Base-by-base conservation (phyloP, 2,888 invertebrate species). In the Epinotia nisella region DNA sequence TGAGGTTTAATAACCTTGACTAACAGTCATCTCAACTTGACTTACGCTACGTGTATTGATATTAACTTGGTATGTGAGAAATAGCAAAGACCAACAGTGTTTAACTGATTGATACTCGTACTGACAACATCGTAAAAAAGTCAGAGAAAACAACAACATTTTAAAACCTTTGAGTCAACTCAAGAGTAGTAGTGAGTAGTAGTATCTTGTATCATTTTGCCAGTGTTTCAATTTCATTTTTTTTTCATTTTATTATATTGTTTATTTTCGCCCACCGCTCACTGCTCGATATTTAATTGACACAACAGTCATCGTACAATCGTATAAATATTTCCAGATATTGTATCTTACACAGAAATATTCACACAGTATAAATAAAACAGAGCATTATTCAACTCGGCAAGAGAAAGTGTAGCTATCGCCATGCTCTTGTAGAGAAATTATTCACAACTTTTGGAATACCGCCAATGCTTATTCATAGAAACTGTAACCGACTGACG, bases 401-500 rank as follows among this genome's bases (percentile, higher is more conserved):
- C 56, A 41, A 73, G 68, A 69, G 73, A 73, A 73, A 73, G 73
- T 73, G 73, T 61, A 62, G 61, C 72, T 64, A 64, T 69, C 62
- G 68, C 56, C 64, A 59, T 69, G 67, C 39, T 72, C 61, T 68
- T 62, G 73, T 69, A 64, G 53, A 64, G 73, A 69, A 68, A 73
- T 69, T 69, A 73, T 73, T 73, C 64, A 68, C 72, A 69, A 73
- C 51, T 69, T 73, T 69, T 73, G 73, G 73, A 69, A 62, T 58
- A 69, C 51, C 58, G 73, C 73, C 73, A 73, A 73, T 45, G 73
- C 73, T 73, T 73, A 73, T 73, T 73, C 69, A 73, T 73, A 73
- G 73, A 53, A 15, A 49, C 68, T 62, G 68, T 69, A 64, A 69
- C 72, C 62, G 58, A 73, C 73, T 69, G 73, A 73, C 73, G 73